Conservation (phyloP, 1,140 invertebrate genomes). For the Lithobius niger region DNA sequence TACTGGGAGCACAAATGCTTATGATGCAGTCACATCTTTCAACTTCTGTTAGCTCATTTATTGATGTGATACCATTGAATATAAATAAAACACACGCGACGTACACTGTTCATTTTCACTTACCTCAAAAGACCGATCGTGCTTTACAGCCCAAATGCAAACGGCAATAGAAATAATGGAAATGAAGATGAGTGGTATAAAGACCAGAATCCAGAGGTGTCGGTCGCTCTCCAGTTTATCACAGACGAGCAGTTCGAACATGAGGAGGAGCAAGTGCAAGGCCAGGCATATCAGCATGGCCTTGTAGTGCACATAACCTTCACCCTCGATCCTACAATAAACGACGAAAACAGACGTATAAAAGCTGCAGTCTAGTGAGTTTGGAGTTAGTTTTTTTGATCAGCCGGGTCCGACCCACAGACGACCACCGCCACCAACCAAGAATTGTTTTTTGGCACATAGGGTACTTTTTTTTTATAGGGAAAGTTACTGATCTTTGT, state of each 20-base stretch:
- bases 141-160: slow-evolving; percentile 95
- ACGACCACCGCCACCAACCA: no score
- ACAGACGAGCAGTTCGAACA: slow-evolving; percentile 93
- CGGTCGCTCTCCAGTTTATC: slow-evolving; percentile 82
- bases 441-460: no score
- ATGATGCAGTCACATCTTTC: no score
- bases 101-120: slow-evolving; percentile 22
- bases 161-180: slow-evolving; percentile 91
- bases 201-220: slow-evolving; percentile 88
- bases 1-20: no score
- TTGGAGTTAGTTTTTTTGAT: no score
- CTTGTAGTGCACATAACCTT: slow-evolving; percentile 92
- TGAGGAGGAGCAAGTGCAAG: slow-evolving; percentile 80
- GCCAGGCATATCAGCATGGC: slow-evolving; percentile 91
- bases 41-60: no score
- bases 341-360: no score
- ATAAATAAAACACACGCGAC: slow-evolving; percentile 4
- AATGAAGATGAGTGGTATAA: slow-evolving; percentile 91
- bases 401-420: no score
- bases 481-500: no score
- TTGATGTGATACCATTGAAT: no score
- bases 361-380: no score
- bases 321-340: slow-evolving; percentile 75
- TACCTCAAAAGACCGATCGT: slow-evolving; percentile 91
- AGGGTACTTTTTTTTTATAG: no score